Evolutionary conservation across 2,888 invertebrate genomes (phyloP).

Genomic region (Onthophagus sagittarius): DNA sequence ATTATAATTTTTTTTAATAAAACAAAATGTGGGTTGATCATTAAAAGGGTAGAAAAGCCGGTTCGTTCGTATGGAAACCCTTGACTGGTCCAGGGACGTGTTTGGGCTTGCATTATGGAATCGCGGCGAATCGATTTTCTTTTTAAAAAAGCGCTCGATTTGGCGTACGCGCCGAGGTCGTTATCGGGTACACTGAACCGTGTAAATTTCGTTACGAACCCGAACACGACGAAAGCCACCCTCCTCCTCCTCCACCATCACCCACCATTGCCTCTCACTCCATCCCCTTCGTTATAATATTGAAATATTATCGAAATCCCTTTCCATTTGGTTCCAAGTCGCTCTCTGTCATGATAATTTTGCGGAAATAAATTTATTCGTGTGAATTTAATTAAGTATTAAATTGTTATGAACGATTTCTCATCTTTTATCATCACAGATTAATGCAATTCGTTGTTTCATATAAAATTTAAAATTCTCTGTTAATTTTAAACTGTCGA

Average conservation of each 20-base stretch:
- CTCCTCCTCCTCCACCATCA: neutral
- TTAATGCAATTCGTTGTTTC: neutral
- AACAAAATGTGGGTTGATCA: neutral
- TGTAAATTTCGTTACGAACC: constrained; percentile 33
- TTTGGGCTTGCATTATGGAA: constrained; percentile 7
- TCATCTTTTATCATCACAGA: too few relatives aligned
- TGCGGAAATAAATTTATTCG: too few relatives aligned
- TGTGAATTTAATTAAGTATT: too few relatives aligned
- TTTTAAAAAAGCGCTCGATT: constrained; percentile 33
- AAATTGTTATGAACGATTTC: too few relatives aligned
- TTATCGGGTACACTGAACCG: constrained; percentile 35
- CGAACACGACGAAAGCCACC: neutral
- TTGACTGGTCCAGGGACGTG: neutral
- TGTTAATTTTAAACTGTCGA: constrained; percentile 20
- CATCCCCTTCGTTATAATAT: neutral
- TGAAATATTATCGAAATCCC: neutral
- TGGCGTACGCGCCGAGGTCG: constrained; percentile 31
- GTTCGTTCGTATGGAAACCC: neutral
- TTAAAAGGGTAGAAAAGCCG: neutral
- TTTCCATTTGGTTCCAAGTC: neutral
- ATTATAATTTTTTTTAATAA: neutral
- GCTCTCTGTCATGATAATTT: too few relatives aligned
- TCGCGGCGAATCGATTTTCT: constrained; percentile 31
- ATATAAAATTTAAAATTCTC: neutral
- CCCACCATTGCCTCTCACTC: neutral